Base-by-base conservation (phyloP, 2,888 invertebrate species). In the Molorchus minor region DNA sequence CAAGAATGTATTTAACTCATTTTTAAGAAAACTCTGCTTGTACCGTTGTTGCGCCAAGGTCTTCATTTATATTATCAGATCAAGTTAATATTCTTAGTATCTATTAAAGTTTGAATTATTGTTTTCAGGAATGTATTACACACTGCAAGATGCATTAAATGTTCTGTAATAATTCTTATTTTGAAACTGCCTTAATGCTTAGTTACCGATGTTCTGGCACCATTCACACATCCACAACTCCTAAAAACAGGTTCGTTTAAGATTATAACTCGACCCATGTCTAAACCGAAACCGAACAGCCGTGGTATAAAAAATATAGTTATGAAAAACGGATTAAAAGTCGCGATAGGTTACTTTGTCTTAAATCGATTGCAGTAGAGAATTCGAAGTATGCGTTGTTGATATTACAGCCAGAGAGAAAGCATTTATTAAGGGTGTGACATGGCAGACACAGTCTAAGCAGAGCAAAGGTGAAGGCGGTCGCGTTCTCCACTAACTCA, bases 401-500 rank as follows among this genome's bases (percentile, higher is more conserved):
- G 51, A 29, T 52, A 38, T 47, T 35, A 38, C 41, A n/a, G n/a
- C n/a, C n/a, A 41, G 19, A 21, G 17, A 36, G 45, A 54, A 54
- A 35, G 43, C 29, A 54, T 35, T 41, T 44, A 53, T 53, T 53
- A 53, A 52, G 51, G 51, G 41, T 52, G 51, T 30, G 41, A 52
- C 51, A 41, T 29, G 41, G 16, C 30, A 54, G 54, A 54, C 45
- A 45, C 44, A 53, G 35, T 53, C 43, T 43, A 41, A 53, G 45
- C 54, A 44, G 57, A 51, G 57, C 57, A 57, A 57, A 57, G 57
- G 47, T 57, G 57, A 57, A 57, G 57, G 57, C 51, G 43, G 33
- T 51, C 57, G 44, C 25, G 57, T 57, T 51, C 51, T 51, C 57
- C 57, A 51, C 44, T 57, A 38, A 57, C 57, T 57, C 45, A 51